A percentile compares a stretch with the other conserved stretches of the same genome.
Conservation (phyloP, 1,140 invertebrate species). For the Trichonephila inaurata region DNA sequence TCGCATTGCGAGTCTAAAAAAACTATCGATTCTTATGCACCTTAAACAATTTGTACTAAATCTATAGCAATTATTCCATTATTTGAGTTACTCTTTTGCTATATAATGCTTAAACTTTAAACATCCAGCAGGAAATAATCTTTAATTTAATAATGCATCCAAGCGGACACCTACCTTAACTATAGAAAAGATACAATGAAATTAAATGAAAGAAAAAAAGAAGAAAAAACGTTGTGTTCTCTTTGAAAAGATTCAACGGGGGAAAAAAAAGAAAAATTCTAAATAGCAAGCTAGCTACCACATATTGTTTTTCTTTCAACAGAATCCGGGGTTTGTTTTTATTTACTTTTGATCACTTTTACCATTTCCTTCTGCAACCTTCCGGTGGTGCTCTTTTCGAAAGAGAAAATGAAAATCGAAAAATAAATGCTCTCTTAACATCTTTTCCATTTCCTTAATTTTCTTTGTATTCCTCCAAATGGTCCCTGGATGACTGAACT, state of each 20-base stretch:
- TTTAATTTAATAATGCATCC: not conserved
- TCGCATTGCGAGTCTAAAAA: too few relatives aligned
- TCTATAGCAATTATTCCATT: not conserved
- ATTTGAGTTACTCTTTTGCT: not conserved
- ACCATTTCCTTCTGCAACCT: not conserved
- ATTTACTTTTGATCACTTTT: not conserved
- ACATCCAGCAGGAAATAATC: not conserved
- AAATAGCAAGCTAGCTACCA: not conserved
- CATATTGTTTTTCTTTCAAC: not conserved
- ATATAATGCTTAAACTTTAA: not conserved
- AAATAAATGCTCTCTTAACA: slow-evolving; percentile 44
- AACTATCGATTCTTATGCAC: too few relatives aligned
- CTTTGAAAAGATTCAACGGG: not conserved
- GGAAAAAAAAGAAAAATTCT: not conserved
- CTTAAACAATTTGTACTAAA: not conserved
- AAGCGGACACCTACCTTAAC: not conserved
- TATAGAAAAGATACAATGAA: not conserved
- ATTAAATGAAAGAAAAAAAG: not conserved
- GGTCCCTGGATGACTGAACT: slow-evolving; percentile 45
- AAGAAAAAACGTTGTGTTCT: not conserved
- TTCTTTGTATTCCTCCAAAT: slow-evolving; percentile 64
- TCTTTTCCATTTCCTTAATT: slow-evolving; percentile 55
- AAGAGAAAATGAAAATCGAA: slow-evolving; percentile 56
- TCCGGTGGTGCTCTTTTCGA: not conserved
- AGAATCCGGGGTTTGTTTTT: not conserved